phyloP scores from a whole-genome alignment of 1,140 invertebrate species.

The Aleiodes sp. region DNA sequence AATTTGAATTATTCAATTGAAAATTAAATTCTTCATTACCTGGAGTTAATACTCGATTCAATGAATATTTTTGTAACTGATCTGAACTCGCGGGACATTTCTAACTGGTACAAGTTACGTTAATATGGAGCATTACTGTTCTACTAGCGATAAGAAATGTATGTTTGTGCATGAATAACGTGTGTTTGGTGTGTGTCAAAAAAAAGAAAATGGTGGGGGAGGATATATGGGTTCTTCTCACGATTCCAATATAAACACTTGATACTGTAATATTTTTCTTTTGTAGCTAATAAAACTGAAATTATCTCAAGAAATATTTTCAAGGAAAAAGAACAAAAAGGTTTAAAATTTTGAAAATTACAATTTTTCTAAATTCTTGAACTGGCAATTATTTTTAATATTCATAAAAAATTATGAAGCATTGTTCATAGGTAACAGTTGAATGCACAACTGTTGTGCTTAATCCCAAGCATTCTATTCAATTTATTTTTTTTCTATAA shows the following conservation, averaged over 20 bases:
- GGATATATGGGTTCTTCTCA: neutral
- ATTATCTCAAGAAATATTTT: neutral
- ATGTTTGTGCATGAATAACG: slow-evolving; percentile 5
- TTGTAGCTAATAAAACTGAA: neutral
- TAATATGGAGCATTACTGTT: neutral
- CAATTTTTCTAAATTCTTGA: too few relatives aligned
- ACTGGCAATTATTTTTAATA: too few relatives aligned
- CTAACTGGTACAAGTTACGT: neutral
- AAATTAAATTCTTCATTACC: neutral
- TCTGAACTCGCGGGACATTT: neutral
- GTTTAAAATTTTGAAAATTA: too few relatives aligned
- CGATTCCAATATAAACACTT: neutral
- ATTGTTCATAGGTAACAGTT: neutral
- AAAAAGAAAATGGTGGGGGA: neutral
- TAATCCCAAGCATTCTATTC: too few relatives aligned
- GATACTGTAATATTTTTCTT: neutral
- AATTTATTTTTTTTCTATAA: too few relatives aligned
- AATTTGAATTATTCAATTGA: too few relatives aligned
- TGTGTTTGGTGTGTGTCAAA: neutral
- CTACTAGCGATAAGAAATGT: slow-evolving; percentile 8
- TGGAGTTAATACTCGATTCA: neutral
- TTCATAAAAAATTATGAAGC: neutral
- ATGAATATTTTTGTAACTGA: neutral
- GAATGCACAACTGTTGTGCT: too few relatives aligned
- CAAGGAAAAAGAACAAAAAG: too few relatives aligned